phyloP scores from a whole-genome alignment of 1,140 invertebrate species.

The Habropoda laboriosa region DNA sequence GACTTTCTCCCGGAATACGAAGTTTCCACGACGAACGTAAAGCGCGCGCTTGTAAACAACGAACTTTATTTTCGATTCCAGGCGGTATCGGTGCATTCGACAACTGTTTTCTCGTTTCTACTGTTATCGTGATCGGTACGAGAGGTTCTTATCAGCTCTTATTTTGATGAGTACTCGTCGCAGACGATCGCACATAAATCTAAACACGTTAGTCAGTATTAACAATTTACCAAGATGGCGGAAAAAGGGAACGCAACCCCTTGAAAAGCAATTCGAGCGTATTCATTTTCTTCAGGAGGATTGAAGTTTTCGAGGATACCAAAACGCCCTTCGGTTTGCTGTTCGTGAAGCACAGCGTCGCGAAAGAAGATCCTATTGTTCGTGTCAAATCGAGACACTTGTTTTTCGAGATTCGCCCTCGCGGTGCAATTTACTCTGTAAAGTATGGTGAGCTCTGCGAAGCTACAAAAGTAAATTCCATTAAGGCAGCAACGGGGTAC shows the following conservation, averaged over 20 bases:
- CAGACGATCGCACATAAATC: conserved; percentile 44
- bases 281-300: not conserved
- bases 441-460: conserved; percentile 66
- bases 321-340: conserved; percentile 1
- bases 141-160: conserved; percentile 56
- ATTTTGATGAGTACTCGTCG: conserved; percentile 45
- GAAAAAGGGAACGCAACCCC: too few relatives aligned
- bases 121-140: conserved; percentile 49
- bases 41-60: not conserved
- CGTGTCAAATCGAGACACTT: conserved; percentile 55
- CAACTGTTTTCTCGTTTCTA: conserved; percentile 2
- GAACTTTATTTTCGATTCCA: conserved; percentile 2
- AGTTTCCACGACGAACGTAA: not conserved
- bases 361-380: conserved; percentile 18
- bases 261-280: too few relatives aligned
- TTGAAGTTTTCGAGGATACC: not conserved
- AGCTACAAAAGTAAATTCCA: conserved; percentile 78
- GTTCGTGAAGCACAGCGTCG: conserved; percentile 9
- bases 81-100: conserved; percentile 15
- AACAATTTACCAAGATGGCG: not conserved
- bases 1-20: conserved; percentile 18
- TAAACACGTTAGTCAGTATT: conserved; percentile 6
- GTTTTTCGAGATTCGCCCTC: conserved; percentile 56
- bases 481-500: conserved; percentile 70
- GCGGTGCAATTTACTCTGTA: conserved; percentile 69